phyloP scores from a whole-genome alignment of 2,888 invertebrate species.

The Troides helena region DNA sequence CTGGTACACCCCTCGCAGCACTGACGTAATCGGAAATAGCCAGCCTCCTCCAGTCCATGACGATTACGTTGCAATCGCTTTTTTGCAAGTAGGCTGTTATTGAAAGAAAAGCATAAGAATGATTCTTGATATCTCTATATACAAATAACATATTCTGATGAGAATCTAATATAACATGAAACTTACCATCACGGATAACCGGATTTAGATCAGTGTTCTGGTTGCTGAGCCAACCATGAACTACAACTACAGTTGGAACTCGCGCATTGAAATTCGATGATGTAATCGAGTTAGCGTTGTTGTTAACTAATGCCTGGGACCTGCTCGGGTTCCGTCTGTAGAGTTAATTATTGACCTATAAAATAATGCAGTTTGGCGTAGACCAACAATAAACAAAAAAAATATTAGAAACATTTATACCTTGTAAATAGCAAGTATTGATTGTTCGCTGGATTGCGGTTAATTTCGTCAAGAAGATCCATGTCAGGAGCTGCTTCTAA shows the following conservation, averaged over 20 bases:
- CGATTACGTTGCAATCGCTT: conserved; percentile 60
- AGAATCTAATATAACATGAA: not conserved
- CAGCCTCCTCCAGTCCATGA: conserved; percentile 64
- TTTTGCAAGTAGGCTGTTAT: conserved; percentile 51
- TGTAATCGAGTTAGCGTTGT: conserved; percentile 47
- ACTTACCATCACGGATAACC: conserved; percentile 49
- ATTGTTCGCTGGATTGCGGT: conserved; percentile 49
- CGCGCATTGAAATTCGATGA: conserved; percentile 51
- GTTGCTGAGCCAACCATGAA: conserved; percentile 46
- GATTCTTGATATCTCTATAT: too few species aligned
- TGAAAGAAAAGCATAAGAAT: too few species aligned
- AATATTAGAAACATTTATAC: conserved; percentile 30
- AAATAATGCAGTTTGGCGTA: too few species aligned
- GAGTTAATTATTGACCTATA: conserved; percentile 20
- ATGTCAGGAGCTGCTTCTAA: conserved; percentile 46
- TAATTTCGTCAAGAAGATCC: conserved; percentile 42
- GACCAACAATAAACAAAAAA: too few species aligned
- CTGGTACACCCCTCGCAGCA: conserved; percentile 57
- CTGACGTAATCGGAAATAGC: conserved; percentile 51
- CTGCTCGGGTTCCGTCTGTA: conserved; percentile 48
- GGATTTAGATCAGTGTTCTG: conserved; percentile 49
- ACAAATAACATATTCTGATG: not conserved
- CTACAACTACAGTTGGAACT: conserved; percentile 40
- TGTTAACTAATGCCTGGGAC: conserved; percentile 45
- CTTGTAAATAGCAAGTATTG: conserved; percentile 44